Base-by-base conservation (phyloP, 1,140 invertebrate species). In the Dendrolimus punctatus region DNA sequence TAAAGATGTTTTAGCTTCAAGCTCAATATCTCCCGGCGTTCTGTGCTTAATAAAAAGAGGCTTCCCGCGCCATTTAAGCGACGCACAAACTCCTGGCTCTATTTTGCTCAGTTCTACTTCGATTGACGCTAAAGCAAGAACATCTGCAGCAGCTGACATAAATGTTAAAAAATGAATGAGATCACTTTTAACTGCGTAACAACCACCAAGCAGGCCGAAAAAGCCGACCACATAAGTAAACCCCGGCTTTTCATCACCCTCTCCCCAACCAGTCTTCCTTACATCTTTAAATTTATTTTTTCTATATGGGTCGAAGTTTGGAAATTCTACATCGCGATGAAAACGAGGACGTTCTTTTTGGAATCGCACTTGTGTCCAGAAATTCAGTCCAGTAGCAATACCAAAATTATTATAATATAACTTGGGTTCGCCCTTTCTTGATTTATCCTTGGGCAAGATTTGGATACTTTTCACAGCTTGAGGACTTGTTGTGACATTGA, bases 21-120 rank as follows among this genome's bases (percentile, higher is more conserved):
- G 68, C 2, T 89, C 86, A 55, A 97, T 95, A 76, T 96, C 94
- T 8, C 87, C 85, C 5, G 74, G 62, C 36, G 93, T 93, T 75
- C 93, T 89, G 76, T 95, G 93, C 57, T 91, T 88, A 36, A 96
- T 89, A 76, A 96, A 96, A 8, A 96, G 78, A 2, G 95, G 95
- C 71, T 96, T 96, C 57, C 94, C 94, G 76, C 94, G 88, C 95
- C 95, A 96, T 75, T 95, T 95, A 62, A 93, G 91, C 3, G 92
- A 91, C 43, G 91, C 78, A 64, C 90, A 93, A 5, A 52, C 50
- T 5, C 82, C 82, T 9, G 71, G 62, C 7, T 58, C 48, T 39
- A 84, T 67, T 54, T 65, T 75, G 3, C 60, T 64, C 41, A 85
- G 52, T 41, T 84, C 76, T 4, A 85, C 60, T 60, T 85, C 82